These are phyloP conservation scores for Strongylocentrotus purpuratus DNA, from an alignment of 35 echinoderm and acorn worm genomes.

Conservation along the genomic window DNA sequence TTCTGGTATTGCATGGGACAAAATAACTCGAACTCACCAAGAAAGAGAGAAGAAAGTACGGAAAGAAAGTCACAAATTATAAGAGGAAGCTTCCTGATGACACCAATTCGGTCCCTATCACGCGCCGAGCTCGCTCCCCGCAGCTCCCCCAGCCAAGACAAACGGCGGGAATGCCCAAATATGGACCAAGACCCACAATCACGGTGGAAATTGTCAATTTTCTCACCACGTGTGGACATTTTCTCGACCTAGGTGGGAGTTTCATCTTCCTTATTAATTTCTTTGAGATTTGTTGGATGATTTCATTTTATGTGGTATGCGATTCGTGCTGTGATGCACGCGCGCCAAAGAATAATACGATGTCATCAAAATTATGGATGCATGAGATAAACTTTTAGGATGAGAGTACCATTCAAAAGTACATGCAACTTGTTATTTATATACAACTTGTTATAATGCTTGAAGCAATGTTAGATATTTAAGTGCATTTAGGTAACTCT, in stretches of 20 bases:
- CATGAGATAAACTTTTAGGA: too few species aligned
- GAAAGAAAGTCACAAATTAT: background rate
- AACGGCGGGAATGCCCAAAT: background rate
- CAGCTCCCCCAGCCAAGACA: background rate
- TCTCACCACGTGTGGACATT: background rate
- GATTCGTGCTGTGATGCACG: background rate
- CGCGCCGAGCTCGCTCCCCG: background rate
- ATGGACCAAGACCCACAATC: background rate
- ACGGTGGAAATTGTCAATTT: conserved; percentile 40
- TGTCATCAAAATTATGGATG: background rate
- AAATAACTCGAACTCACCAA: background rate
- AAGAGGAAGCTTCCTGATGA: background rate
- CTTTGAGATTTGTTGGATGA: background rate
- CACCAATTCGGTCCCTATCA: background rate
- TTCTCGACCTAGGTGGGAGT: background rate
- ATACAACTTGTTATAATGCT: too few species aligned
- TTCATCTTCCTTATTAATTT: background rate
- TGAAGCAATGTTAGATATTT: too few species aligned
- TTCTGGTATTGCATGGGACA: too few species aligned
- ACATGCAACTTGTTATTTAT: too few species aligned
- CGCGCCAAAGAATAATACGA: background rate
- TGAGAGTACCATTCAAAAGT: too few species aligned
- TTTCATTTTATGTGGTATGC: background rate
- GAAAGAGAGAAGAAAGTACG: background rate
- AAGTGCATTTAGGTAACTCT: too few species aligned